Percentiles rank a stretch among this genome's conserved stretches.
phyloP scores from a whole-genome alignment of 2,797 vertebrate genomes.

The Microcaecilia unicolor region DNA sequence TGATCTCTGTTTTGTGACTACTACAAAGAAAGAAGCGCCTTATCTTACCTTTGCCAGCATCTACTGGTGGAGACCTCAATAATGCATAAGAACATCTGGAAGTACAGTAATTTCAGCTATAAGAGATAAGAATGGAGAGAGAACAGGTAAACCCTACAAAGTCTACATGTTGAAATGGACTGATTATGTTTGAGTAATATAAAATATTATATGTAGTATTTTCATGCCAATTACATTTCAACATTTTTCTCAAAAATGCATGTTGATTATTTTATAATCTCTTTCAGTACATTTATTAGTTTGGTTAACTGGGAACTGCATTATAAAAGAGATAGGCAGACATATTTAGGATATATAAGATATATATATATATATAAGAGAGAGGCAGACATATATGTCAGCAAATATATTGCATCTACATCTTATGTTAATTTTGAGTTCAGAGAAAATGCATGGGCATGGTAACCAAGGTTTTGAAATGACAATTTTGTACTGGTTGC shows the following conservation, averaged over 20 bases:
- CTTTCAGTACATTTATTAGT: slow-evolving; percentile 48
- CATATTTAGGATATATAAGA: too few relatives aligned
- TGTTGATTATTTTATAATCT: slow-evolving; percentile 53
- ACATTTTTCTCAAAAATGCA: slow-evolving; percentile 42
- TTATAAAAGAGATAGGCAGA: too few relatives aligned
- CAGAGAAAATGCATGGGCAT: slow-evolving; percentile 59
- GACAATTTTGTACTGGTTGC: slow-evolving; percentile 75
- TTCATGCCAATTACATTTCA: slow-evolving; percentile 42
- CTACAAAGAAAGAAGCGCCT: slow-evolving; percentile 79
- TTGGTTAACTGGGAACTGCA: slow-evolving; percentile 52
- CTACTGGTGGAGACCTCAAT: slow-evolving; percentile 71
- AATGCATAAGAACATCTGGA: slow-evolving; percentile 73
- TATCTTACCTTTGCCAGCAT: slow-evolving; percentile 77
- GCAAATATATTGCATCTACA: slow-evolving; percentile 41
- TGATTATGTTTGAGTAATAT: slow-evolving; percentile 67
- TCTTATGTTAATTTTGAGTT: slow-evolving; percentile 60
- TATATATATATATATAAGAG: too few relatives aligned
- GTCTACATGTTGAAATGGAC: slow-evolving; percentile 68
- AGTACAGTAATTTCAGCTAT: slow-evolving; percentile 69
- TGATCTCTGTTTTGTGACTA: slow-evolving; percentile 73
- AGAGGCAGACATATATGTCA: slow-evolving; percentile 49
- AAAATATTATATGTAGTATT: slow-evolving; percentile 62
- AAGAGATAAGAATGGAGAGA: slow-evolving; percentile 75
- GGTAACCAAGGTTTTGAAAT: slow-evolving; percentile 68
- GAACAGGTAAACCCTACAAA: slow-evolving; percentile 79